Evolutionary conservation across 92 coral and sea anemone species (phyloP), one percentile per base, ranked within the genome.

Genomic region (Umimayanthus chanpuru): DNA sequence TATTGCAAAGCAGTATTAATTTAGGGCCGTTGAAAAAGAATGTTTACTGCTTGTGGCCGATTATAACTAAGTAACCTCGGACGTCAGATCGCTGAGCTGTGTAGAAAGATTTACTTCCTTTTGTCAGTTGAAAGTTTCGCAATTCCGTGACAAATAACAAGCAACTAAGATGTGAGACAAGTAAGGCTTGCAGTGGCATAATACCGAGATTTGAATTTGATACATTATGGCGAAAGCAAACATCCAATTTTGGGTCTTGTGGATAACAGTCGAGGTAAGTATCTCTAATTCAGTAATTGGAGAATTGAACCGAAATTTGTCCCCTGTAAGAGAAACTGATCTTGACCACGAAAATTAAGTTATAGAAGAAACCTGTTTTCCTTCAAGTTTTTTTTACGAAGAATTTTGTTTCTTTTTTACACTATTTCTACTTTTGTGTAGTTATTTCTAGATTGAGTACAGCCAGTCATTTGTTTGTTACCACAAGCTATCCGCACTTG

Each of bases 1-100:
- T 75, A 75, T 40, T 75, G 79, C 79, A 75, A 75, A 75, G 30
- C 50, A 43, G 79, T 75, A 50, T 10, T 75, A 75, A 75, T 75
- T 61, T 61, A 9, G 25, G 26, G 68, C 25, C 26, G 68, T 73
- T 36, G 50, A 20, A 75, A 39, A 39, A 21, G 39, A 0, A 9
- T 40, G 44, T 32, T 32, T 18, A 23, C 28, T 21, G 79, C 79
- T 43, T 75, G 53, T 20, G 50, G 79, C 30, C 53, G n/a, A 75
- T 75, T 20, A 75, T 36, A 75, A 14, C 79, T 39, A 36, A 9
- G 78, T 47, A 73, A 38, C 49, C 26, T 36, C 41, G 8, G 11
- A 73, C 77, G 41, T 20, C 5, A 30, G 9, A 15, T 36, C 21
- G 6, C 28, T 16, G 50, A 10, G 9, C 28, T 16, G 79, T 20